A percentile compares a stretch with the other conserved stretches of the same genome.
These are phyloP conservation scores for Stenoptilia bipunctidactyla DNA, from an alignment of 2,888 invertebrate species.

Conservation along the genomic window DNA sequence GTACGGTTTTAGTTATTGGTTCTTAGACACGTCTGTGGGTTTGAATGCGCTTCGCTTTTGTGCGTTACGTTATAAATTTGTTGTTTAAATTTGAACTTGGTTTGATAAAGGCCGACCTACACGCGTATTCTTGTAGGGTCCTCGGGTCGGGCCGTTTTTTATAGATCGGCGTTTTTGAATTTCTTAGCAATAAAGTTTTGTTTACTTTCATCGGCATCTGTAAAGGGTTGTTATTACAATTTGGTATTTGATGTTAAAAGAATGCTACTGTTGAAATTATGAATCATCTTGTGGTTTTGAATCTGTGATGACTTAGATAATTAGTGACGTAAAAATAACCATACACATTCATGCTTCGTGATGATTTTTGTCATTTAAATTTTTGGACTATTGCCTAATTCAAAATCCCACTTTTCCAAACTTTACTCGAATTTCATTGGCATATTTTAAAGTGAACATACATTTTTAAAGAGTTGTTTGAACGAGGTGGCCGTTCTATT, in stretches of 20 bases:
- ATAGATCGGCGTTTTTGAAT: constrained; percentile 11
- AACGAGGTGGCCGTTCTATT: no score
- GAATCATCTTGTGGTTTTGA: no score
- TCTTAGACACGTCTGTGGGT: constrained; percentile 35
- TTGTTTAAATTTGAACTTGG: constrained; percentile 27
- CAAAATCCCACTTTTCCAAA: no score
- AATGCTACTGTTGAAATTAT: background rate
- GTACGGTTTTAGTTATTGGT: constrained; percentile 63
- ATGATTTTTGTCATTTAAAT: no score
- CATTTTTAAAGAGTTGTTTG: no score
- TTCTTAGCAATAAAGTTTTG: constrained; percentile 35
- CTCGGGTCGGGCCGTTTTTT: background rate
- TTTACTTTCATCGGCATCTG: constrained; percentile 21
- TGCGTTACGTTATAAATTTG: constrained; percentile 28
- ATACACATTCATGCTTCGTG: no score
- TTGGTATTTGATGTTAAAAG: constrained; percentile 3
- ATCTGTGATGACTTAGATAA: no score
- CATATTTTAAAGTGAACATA: no score
- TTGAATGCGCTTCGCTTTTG: constrained; percentile 35
- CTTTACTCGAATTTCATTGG: no score
- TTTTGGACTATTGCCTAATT: no score
- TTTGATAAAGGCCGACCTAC: constrained; percentile 17
- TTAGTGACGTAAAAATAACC: no score
- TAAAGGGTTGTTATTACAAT: constrained; percentile 2
- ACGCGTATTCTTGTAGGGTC: background rate